Evolutionary conservation across 2,797 vertebrate genomes (phyloP).

Genomic region (Sebastes baramenuke): DNA sequence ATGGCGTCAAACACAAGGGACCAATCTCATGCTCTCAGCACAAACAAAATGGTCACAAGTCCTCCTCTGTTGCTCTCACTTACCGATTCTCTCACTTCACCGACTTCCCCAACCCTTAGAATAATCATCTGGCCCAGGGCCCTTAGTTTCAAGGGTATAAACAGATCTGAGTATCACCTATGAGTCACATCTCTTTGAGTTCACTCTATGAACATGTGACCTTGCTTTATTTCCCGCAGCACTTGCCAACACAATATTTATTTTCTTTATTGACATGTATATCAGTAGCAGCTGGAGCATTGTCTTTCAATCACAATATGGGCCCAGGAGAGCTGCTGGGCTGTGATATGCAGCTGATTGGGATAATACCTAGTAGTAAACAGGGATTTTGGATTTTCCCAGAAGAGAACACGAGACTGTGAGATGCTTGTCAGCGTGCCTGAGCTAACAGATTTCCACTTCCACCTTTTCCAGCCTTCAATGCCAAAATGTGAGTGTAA

Average conservation of each 20-base stretch:
- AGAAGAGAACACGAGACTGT: conserved; percentile 35
- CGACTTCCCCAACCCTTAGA: conserved; percentile 88
- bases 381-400: conserved; percentile 51
- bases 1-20: conserved; percentile 75
- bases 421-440: conserved; percentile 37
- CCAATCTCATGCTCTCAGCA: conserved; percentile 85
- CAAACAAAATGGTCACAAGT: conserved; percentile 90
- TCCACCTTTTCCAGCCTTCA: conserved; percentile 25
- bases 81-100: conserved; percentile 86
- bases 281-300: conserved; percentile 35
- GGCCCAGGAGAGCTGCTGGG: conserved; percentile 37
- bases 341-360: conserved; percentile 51
- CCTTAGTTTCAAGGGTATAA: conserved; percentile 82
- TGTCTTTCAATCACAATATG: conserved; percentile 26
- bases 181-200: conserved; percentile 4
- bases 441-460: conserved; percentile 29
- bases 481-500: conserved; percentile 21
- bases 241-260: conserved; percentile 10
- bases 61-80: conserved; percentile 81
- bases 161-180: conserved; percentile 73
- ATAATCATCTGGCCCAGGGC: conserved; percentile 85
- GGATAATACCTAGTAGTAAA: conserved; percentile 61
- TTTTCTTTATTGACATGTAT: conserved; percentile 35
- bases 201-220: conserved; percentile 20
- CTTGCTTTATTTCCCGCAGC: conserved; percentile 20